Percentiles rank a stretch among this genome's conserved stretches.
phyloP scores from a whole-genome alignment of 2,113 vertebrate genomes.

The Electrona antarctica region DNA sequence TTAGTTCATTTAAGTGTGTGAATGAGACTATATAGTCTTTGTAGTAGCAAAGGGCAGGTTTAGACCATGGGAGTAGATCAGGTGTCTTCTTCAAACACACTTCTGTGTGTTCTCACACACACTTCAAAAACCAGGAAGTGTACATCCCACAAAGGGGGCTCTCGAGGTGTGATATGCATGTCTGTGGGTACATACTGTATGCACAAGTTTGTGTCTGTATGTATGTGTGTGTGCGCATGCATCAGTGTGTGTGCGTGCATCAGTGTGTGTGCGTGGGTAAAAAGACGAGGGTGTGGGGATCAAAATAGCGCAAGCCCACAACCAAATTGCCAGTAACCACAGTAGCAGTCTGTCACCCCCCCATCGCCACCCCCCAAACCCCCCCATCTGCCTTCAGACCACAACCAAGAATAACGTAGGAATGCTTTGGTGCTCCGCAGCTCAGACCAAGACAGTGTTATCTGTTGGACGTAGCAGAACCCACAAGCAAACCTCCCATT shows the following conservation, averaged over 20 bases:
- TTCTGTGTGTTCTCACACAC: neutral
- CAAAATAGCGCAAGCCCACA: slow-evolving; percentile 67
- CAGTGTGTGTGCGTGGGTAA: neutral
- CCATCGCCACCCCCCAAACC: too few species aligned
- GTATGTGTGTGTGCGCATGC: neutral
- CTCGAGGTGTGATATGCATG: slow-evolving; percentile 22
- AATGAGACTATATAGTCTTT: neutral
- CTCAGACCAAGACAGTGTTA: too few species aligned
- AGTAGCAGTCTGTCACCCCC: slow-evolving; percentile 59
- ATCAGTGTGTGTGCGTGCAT: neutral
- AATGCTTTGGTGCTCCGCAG: slow-evolving; percentile 54
- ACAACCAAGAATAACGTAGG: slow-evolving; percentile 73
- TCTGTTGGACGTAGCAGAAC: too few species aligned
- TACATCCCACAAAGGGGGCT: slow-evolving; percentile 11
- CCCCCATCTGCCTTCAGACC: slow-evolving; percentile 45
- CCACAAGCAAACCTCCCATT: neutral
- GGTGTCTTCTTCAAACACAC: slow-evolving; percentile 31
- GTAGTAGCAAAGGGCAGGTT: slow-evolving; percentile 1
- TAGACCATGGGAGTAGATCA: slow-evolving; percentile 27
- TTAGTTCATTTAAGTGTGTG: too few species aligned
- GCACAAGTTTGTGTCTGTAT: neutral
- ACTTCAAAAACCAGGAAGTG: slow-evolving; percentile 22
- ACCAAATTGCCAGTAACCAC: slow-evolving; percentile 62
- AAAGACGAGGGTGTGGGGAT: slow-evolving; percentile 24
- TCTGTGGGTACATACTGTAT: neutral